Evolutionary conservation across 1,140 invertebrate species (phyloP).

Genomic region (Monochamus saltuarius): DNA sequence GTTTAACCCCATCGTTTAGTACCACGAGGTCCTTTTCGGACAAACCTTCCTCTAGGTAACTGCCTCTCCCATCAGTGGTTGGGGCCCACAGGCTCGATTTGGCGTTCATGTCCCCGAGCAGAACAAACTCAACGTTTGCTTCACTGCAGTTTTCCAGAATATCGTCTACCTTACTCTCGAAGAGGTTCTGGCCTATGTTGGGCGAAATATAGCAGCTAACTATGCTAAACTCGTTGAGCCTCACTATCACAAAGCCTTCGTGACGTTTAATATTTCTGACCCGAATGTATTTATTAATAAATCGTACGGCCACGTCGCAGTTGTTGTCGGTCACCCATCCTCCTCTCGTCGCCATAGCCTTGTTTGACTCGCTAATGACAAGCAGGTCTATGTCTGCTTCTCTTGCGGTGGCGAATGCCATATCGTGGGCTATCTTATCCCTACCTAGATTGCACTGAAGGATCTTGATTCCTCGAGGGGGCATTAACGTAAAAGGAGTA

Average conservation of each 20-base stretch:
- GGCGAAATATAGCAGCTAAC: slow-evolving; percentile 2
- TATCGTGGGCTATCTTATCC: neutral
- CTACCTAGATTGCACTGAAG: neutral
- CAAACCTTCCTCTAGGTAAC: neutral
- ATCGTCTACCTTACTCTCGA: neutral
- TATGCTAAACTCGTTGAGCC: neutral
- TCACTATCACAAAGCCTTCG: neutral
- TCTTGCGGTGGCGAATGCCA: neutral
- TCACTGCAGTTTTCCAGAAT: neutral
- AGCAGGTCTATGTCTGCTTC: neutral
- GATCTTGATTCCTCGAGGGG: neutral
- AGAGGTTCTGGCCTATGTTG: neutral
- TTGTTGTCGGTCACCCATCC: neutral
- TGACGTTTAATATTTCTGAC: neutral
- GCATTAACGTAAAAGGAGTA: no score
- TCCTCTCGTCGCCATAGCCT: neutral
- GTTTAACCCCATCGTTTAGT: neutral
- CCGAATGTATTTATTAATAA: neutral
- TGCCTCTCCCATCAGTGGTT: neutral
- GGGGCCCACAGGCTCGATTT: neutral
- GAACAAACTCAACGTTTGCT: neutral
- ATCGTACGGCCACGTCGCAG: neutral
- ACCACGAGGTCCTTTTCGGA: neutral
- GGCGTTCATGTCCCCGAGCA: neutral
- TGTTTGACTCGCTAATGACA: neutral